Evolutionary conservation across 37 sponge, comb jelly and placozoan species (phyloP).

Genomic region (Haliclona indistincta): DNA sequence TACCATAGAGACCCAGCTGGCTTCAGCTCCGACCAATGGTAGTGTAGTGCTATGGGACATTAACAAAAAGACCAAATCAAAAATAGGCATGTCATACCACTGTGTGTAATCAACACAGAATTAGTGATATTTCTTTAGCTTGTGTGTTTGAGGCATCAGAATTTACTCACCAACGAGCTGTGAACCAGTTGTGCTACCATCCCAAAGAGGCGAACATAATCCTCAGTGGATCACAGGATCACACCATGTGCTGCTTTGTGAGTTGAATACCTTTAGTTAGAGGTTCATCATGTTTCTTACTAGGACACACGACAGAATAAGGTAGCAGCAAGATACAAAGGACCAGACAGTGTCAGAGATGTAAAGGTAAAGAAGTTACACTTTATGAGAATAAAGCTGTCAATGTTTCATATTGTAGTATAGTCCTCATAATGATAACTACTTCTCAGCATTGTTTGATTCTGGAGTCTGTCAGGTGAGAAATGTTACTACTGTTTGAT

Average conservation of each 20-base stretch:
- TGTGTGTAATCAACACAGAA: not conserved
- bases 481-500: not conserved
- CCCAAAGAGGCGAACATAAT: constrained; percentile 55
- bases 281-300: not conserved
- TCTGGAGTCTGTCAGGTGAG: constrained; percentile 73
- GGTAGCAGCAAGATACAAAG: constrained; percentile 31
- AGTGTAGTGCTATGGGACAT: constrained; percentile 81
- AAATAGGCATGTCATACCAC: constrained; percentile 23
- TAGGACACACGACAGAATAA: constrained; percentile 48
- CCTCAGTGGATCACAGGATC: constrained; percentile 87
- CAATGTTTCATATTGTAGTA: constrained; percentile 14
- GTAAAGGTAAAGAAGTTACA: constrained; percentile 54
- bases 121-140: constrained; percentile 23
- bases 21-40: constrained; percentile 83
- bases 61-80: constrained; percentile 44
- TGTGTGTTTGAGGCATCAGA: constrained; percentile 72
- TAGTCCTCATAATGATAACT: constrained; percentile 28
- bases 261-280: constrained; percentile 33
- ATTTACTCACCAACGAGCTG: constrained; percentile 77
- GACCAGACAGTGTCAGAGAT: constrained; percentile 83
- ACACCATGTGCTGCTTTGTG: constrained; percentile 67
- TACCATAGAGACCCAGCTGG: constrained; percentile 66
- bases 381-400: not conserved
- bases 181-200: constrained; percentile 76
- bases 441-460: constrained; percentile 74